These are phyloP conservation scores for Melanostigma gelatinosum DNA, from an alignment of 2,113 vertebrate species.

Conservation along the genomic window DNA sequence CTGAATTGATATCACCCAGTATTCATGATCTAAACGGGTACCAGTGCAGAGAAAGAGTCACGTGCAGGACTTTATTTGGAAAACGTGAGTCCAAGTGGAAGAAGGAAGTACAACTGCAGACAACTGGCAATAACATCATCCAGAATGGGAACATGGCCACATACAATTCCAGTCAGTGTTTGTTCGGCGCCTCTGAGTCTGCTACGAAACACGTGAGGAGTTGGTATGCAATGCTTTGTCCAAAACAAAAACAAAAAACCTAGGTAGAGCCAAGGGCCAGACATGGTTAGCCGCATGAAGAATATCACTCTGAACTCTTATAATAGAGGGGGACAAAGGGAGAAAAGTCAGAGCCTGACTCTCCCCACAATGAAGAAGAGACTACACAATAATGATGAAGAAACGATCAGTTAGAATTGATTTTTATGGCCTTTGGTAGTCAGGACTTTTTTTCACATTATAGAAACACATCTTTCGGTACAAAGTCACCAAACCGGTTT, in stretches of 20 bases:
- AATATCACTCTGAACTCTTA: not conserved
- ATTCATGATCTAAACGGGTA: not conserved
- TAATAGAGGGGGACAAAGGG: not conserved
- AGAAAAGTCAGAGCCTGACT: not conserved
- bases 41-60: not conserved
- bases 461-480: too few relatives aligned
- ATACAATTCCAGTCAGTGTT: not conserved
- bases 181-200: not conserved
- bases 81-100: not conserved
- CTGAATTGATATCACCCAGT: not conserved
- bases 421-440: not conserved
- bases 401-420: too few relatives aligned
- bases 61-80: slow-evolving; percentile 1
- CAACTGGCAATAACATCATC: not conserved
- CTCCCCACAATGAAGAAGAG: not conserved
- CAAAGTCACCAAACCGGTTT: too few relatives aligned
- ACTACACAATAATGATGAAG: not conserved
- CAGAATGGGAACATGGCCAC: not conserved
- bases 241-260: not conserved
- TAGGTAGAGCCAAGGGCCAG: not conserved
- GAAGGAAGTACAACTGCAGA: not conserved
- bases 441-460: not conserved
- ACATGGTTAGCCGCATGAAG: not conserved
- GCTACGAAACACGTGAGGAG: not conserved
- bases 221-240: not conserved